These are phyloP conservation scores for Cabera pusaria DNA, from an alignment of 2,888 invertebrate genomes.

Conservation along the genomic window DNA sequence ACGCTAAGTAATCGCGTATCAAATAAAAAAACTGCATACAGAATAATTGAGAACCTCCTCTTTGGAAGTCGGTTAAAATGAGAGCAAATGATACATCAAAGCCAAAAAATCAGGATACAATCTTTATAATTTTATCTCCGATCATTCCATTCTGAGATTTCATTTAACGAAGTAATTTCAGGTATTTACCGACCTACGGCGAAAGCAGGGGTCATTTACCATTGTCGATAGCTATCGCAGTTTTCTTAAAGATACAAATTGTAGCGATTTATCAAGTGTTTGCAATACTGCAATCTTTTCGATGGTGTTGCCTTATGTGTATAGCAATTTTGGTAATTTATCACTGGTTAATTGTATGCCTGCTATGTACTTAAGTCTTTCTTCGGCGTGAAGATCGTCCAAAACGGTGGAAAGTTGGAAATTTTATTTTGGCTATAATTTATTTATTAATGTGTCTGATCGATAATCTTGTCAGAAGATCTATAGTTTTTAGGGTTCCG, in stretches of 20 bases:
- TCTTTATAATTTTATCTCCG: constrained; percentile 69
- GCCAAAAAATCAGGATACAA: constrained; percentile 65
- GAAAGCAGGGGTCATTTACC: constrained; percentile 4
- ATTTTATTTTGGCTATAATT: too few species aligned
- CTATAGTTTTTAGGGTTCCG: too few species aligned
- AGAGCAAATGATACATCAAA: constrained; percentile 70
- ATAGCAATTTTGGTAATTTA: constrained; percentile 20
- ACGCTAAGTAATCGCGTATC: too few species aligned
- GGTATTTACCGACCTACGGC: constrained; percentile 27
- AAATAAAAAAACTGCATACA: too few species aligned
- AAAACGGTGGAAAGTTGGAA: neutral
- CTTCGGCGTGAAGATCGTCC: constrained; percentile 14
- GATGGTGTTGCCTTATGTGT: constrained; percentile 28
- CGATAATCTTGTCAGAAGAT: too few species aligned
- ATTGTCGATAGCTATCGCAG: constrained; percentile 32
- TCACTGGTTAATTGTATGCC: constrained; percentile 25
- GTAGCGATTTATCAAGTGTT: constrained; percentile 44
- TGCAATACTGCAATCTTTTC: constrained; percentile 49
- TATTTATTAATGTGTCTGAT: too few species aligned
- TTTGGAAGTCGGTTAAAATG: too few species aligned
- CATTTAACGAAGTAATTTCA: constrained; percentile 33
- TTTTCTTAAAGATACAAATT: constrained; percentile 48
- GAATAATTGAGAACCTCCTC: too few species aligned
- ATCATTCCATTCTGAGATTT: constrained; percentile 42
- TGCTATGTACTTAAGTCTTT: too few species aligned